Conservation (phyloP, 2,113 vertebrate species). For the Ctenodactylus gundi region DNA sequence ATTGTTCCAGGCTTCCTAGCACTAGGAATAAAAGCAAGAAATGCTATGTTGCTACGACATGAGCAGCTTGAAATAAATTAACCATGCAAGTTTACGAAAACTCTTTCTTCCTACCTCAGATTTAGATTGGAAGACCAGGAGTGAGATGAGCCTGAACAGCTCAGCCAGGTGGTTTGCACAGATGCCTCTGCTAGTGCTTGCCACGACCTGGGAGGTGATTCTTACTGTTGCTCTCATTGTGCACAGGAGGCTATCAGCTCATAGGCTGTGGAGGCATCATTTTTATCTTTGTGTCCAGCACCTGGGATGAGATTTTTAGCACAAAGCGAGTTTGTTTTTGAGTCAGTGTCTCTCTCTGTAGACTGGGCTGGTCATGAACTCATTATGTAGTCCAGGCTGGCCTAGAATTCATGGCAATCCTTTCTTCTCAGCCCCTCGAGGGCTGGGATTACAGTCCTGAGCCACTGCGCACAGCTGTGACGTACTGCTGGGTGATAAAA, state of each 20-base stretch:
- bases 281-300: neutral
- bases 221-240: neutral
- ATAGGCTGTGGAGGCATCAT: neutral
- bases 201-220: neutral
- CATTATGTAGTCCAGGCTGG: too few species aligned
- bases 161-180: neutral
- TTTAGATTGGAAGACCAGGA: slow-evolving; percentile 18
- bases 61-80: slow-evolving; percentile 31
- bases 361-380: too few species aligned
- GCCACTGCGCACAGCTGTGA: too few species aligned
- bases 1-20: slow-evolving; percentile 24
- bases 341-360: too few species aligned
- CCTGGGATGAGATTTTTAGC: neutral
- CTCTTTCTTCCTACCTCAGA: neutral
- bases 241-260: neutral
- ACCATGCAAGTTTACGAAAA: neutral
- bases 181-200: neutral
- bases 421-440: too few species aligned
- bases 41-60: neutral
- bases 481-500: too few species aligned
- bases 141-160: neutral
- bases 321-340: too few species aligned
- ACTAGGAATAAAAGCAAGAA: slow-evolving; percentile 13
- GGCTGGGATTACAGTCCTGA: too few species aligned
- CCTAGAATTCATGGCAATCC: too few species aligned